phyloP scores from a whole-genome alignment of 2,888 invertebrate species.

The Anarsia innoxiella region DNA sequence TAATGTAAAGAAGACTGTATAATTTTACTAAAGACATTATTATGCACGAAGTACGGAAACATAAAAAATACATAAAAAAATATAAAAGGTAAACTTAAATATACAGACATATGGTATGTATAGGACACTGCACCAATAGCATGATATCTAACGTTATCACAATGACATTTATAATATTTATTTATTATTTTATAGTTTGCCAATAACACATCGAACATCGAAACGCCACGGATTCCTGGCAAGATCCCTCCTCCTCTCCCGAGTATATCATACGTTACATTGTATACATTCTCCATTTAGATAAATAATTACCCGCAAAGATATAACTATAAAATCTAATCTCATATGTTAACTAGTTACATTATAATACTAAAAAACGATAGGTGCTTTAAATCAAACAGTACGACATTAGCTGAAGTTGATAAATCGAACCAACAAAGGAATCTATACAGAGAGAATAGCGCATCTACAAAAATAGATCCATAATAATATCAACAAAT shows the following conservation, averaged over 20 bases:
- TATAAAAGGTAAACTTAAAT: constrained; percentile 17
- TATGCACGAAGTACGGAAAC: constrained; percentile 22
- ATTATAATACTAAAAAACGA: constrained; percentile 33
- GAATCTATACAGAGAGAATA: constrained; percentile 32
- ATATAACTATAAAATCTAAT: constrained; percentile 67
- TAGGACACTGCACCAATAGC: constrained; percentile 48
- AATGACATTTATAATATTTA: constrained; percentile 50
- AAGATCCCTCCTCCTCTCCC: constrained; percentile 48
- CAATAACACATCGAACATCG: constrained; percentile 61
- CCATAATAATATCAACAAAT: constrained; percentile 31
- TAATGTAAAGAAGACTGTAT: constrained; percentile 26
- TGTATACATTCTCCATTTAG: constrained; percentile 58
- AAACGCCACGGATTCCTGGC: constrained; percentile 58
- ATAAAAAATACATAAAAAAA: constrained; percentile 20
- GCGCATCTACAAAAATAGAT: constrained; percentile 39
- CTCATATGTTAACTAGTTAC: constrained; percentile 43
- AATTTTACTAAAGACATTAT: constrained; percentile 28
- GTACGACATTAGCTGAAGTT: constrained; percentile 25
- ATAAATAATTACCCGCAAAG: constrained; percentile 58
- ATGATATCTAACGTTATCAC: constrained; percentile 63
- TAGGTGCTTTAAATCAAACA: constrained; percentile 36
- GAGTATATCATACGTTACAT: constrained; percentile 51
- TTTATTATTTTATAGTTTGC: constrained; percentile 47
- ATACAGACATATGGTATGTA: constrained; percentile 6
- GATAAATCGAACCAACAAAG: constrained; percentile 22